Evolutionary conservation across 2,888 invertebrate genomes (phyloP).

Genomic region (Encarsia formosa): DNA sequence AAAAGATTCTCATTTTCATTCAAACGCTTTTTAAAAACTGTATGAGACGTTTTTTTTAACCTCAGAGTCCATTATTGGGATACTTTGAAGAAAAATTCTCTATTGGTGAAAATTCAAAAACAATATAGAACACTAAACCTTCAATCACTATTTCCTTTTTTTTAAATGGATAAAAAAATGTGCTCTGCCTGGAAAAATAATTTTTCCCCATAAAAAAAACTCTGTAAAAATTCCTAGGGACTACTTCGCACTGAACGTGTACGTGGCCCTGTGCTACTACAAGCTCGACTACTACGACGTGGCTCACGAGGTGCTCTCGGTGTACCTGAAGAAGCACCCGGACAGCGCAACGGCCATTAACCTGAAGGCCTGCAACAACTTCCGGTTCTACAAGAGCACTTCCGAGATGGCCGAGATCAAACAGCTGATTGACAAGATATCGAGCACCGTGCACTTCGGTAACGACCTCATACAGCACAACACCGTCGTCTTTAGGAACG

Average conservation of each 20-base stretch:
- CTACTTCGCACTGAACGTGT: constrained; percentile 91
- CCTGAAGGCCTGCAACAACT: constrained; percentile 82
- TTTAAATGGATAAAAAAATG: no score
- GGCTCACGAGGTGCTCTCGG: constrained; percentile 92
- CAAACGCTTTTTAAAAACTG: no score
- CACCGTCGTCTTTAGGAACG: constrained; percentile 88
- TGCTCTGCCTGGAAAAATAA: no score
- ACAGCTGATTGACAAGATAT: constrained; percentile 69
- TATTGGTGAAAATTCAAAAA: no score
- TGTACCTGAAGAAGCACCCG: constrained; percentile 85
- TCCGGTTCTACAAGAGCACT: constrained; percentile 85
- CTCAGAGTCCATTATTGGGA: no score
- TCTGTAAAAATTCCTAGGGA: constrained; percentile 57
- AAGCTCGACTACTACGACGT: constrained; percentile 98
- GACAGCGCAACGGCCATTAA: constrained; percentile 95
- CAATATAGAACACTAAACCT: no score
- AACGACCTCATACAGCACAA: constrained; percentile 93
- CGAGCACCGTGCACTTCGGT: constrained; percentile 68
- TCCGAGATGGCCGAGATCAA: constrained; percentile 90
- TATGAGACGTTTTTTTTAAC: no score
- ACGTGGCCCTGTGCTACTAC: constrained; percentile 96
- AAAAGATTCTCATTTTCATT: no score
- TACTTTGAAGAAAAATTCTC: no score
- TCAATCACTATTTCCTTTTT: no score
- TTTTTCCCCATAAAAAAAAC: not conserved